These are phyloP conservation scores for Glomeris maerens DNA, from an alignment of 1,140 invertebrate genomes.

Conservation along the genomic window DNA sequence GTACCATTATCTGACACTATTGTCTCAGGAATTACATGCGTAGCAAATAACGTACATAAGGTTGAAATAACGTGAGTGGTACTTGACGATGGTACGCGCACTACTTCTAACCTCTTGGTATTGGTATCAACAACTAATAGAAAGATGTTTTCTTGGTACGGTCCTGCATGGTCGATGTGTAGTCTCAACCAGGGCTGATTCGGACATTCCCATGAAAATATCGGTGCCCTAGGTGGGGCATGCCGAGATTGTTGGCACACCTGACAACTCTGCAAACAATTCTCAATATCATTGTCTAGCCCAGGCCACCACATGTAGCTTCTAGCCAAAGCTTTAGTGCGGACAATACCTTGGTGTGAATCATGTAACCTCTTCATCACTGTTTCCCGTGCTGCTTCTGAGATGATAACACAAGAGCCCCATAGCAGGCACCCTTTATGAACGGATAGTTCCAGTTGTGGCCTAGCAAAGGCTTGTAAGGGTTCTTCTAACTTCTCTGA, in stretches of 20 bases:
- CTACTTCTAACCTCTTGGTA: background rate
- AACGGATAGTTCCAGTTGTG: background rate
- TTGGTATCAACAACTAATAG: background rate
- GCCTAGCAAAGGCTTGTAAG: background rate
- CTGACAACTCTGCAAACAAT: conserved; percentile 28
- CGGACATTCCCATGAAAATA: too few species aligned
- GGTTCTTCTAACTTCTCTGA: background rate
- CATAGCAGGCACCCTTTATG: too few species aligned
- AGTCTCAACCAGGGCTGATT: too few species aligned
- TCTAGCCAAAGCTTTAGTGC: too few species aligned
- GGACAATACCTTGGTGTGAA: conserved; percentile 28
- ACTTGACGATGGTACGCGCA: too few species aligned
- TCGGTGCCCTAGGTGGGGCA: background rate
- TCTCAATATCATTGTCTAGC: conserved; percentile 27
- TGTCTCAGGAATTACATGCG: too few species aligned
- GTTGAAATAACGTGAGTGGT: too few species aligned
- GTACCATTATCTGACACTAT: too few species aligned
- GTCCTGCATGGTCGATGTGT: too few species aligned
- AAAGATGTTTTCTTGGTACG: background rate
- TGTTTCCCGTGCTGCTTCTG: conserved; percentile 22
- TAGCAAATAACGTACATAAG: too few species aligned
- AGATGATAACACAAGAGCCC: background rate
- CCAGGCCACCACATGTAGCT: conserved; percentile 25
- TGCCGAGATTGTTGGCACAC: too few species aligned
- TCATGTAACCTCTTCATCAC: too few species aligned